Evolutionary conservation across 2,113 vertebrate genomes (phyloP), one percentile per base, ranked within the genome.

Genomic region (Gavialis gangeticus): DNA sequence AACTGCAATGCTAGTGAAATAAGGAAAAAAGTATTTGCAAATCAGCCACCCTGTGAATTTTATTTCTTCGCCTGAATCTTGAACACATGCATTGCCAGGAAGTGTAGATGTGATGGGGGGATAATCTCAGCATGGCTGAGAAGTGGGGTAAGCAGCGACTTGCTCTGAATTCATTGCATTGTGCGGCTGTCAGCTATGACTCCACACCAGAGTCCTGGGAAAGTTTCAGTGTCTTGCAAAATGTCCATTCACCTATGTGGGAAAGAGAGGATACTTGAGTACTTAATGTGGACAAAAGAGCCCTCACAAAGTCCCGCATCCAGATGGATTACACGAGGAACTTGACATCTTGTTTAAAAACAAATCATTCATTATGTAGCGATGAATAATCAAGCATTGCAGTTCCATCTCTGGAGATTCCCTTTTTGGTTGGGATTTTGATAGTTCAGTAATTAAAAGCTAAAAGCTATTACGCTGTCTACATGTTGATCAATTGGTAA

Each of bases 331-430:
- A 93, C 96, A 95, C 62, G 81, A 95, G 97, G 96, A 98, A 95
- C 94, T 97, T 95, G 97, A 97, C 95, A 93, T 97, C 97, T 97
- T 97, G 95, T 97, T 97, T 97, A 97, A 97, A 97, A 97, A 97
- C 97, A 97, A 97, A 97, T 97, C 96, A 96, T 97, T 97, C 97
- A 97, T 97, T 97, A 96, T 97, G 95, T 97, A 96, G 94, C 95
- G 83, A 86, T 95, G 97, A 98, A 97, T 98, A 98, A 98, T 97
- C 97, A 98, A 97, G 96, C 97, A 95, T 97, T 97, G 91, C 93
- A 85, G 88, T 96, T 97, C 95, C 96, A 97, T 88, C 98, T 98
- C 97, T 98, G 97, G 97, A 97, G 98, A 97, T 97, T 93, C 96
- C 94, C 91, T 97, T 97, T 97, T 97, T 95, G 95, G 96, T 97